Base-by-base conservation (phyloP, 2,888 invertebrate species). In the Chironomus riparius region DNA sequence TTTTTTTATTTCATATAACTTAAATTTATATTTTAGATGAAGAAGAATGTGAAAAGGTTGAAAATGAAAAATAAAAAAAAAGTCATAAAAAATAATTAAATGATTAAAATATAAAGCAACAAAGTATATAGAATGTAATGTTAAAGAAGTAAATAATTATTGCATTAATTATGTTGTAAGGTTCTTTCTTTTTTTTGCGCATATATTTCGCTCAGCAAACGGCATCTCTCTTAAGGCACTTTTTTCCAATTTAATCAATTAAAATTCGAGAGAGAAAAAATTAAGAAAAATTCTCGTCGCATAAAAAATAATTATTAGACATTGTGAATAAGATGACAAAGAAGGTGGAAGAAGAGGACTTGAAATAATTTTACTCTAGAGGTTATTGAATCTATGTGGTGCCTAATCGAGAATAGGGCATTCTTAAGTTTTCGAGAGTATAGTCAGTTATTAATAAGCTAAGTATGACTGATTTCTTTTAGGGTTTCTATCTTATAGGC, bases 151-250 rank as follows among this genome's bases (percentile, higher is more conserved):
- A 56, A 56, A 18, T 56, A 65, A 21, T 21, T 15, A 56, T 65
- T 65, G 21, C 21, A 65, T 65, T 65, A 21, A 65, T 65, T 65
- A 65, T 65, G 65, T 65, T 65, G 21, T 65, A 65, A 65, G 65
- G n/a, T 13, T 65, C 65, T 24, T 4, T 22, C 21, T 65, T 15
- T 18, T 56, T 18, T 18, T 18, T 50, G 3, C 2, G 50, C n/a
- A 15, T 56, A 7, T 4, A 15, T 15, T 56, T 56, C 6, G 56
- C 50, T 50, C 50, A 56, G 4, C 6, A 56, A 56, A 56, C 18
- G 56, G 18, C 56, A 15, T 56, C n/a, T 56, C 56, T 7, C 56
- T 56, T 56, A 7, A 56, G 15, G 56, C 56, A 18, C 6, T 56
- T 15, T 15, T n/a, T 50, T 38, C 10, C 38, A 38, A 38, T 38